Conservation (phyloP, 2,113 vertebrate species). For the Python bivittatus region DNA sequence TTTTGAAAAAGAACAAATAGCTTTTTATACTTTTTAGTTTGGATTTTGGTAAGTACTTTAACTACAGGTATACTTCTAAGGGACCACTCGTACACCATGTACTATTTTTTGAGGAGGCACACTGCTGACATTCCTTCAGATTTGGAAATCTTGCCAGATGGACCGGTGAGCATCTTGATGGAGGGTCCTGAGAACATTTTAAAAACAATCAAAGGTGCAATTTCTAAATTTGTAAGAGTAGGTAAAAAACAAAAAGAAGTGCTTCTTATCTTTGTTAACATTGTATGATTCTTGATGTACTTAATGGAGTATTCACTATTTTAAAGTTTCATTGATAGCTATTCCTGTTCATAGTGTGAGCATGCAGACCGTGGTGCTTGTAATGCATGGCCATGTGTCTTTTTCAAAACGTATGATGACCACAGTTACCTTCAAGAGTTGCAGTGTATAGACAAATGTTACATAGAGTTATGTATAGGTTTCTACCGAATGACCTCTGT, state of each 20-base stretch:
- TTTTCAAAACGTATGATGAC: constrained; percentile 71
- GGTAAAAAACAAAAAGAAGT: constrained; percentile 70
- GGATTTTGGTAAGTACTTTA: constrained; percentile 82
- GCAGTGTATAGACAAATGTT: constrained; percentile 70
- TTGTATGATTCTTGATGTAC: constrained; percentile 78
- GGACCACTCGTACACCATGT: constrained; percentile 77
- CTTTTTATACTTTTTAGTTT: constrained; percentile 88
- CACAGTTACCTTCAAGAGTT: constrained; percentile 70
- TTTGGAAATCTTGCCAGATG: constrained; percentile 69
- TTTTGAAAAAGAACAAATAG: constrained; percentile 75
- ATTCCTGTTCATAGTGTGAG: constrained; percentile 81
- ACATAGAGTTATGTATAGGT: constrained; percentile 69
- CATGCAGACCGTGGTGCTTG: constrained; percentile 79
- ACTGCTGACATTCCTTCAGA: constrained; percentile 70
- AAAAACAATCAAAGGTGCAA: constrained; percentile 78
- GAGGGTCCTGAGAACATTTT: constrained; percentile 72
- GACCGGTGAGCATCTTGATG: constrained; percentile 58
- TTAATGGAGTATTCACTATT: constrained; percentile 72
- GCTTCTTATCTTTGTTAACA: constrained; percentile 85
- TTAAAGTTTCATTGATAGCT: constrained; percentile 72
- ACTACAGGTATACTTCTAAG: constrained; percentile 84
- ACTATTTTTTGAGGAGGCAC: constrained; percentile 66
- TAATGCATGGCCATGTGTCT: constrained; percentile 80
- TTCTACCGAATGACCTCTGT: constrained; percentile 68
- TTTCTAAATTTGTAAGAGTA: constrained; percentile 84